Base-by-base conservation (phyloP, 2,888 invertebrate species). In the Melangyna quadrimaculata region DNA sequence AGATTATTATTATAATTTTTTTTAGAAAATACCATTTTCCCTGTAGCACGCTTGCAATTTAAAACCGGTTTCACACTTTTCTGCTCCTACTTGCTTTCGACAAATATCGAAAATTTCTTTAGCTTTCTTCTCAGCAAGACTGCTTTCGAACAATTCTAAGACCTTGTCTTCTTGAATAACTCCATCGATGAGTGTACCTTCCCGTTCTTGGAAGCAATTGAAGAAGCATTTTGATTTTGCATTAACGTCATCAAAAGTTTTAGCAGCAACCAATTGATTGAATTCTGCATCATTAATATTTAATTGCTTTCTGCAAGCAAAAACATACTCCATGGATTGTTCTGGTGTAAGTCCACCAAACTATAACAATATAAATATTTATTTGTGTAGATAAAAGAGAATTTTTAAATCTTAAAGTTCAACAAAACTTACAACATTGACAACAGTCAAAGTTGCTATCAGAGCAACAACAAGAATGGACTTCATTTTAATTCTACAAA, bases 1-100 rank as follows among this genome's bases (percentile, higher is more conserved):
- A 1, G 1, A 9, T 9, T 32, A 7, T 40, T 3, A 6, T 0
- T 40, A n/a, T 29, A 17, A 2, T 10, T 32, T 10, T 32, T 57
- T 59, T 3, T 43, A 63, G 14, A 67, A 67, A 32, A 63, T 1
- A 0, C 61, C 61, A 27, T 63, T 40, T 1, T 63, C 12, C 17
- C 27, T 63, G 2, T 63, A 63, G 6, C 61, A 63, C 3, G 27
- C 27, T 27, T 63, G 61, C n/a, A 63, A 27, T 12, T 63, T 63
- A 43, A 63, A 63, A 27, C 27, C 61, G 43, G 61, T 43, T 63
- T 63, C 61, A 43, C 61, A 63, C 24, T 63, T 63, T 43, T 43
- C 61, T 6, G 24, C n/a, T 27, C 43, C 61, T 24, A 27, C 27
- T 17, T n/a, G 10, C n/a, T 43, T 63, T 10, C 10, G 2, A 17